phyloP scores from a whole-genome alignment of 1,140 invertebrate genomes.

The Liolophura sinensis region DNA sequence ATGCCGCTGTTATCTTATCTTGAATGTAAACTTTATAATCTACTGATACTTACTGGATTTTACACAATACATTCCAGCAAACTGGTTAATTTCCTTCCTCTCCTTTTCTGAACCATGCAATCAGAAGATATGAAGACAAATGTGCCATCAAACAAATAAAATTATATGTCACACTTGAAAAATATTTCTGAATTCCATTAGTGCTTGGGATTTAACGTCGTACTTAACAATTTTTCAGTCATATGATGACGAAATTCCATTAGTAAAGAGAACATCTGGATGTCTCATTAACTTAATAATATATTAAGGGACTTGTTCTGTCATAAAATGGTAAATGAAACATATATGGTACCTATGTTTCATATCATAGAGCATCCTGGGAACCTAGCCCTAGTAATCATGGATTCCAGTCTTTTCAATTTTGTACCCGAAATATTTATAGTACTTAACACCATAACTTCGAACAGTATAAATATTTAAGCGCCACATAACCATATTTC shows the following conservation, averaged over 20 bases:
- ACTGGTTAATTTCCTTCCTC: constrained; percentile 47
- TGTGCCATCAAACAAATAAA: background rate
- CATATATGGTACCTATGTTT: too few relatives aligned
- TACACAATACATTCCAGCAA: constrained; percentile 53
- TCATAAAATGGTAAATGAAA: background rate
- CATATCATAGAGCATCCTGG: too few relatives aligned
- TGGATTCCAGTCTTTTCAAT: too few relatives aligned
- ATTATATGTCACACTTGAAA: background rate
- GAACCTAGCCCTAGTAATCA: too few relatives aligned
- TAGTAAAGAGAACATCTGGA: too few relatives aligned
- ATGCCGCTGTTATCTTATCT: background rate
- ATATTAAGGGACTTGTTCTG: background rate
- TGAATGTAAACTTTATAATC: background rate
- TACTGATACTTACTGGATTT: constrained; percentile 48
- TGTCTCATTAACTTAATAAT: background rate
- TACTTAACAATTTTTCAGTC: too few relatives aligned
- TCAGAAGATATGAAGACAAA: background rate
- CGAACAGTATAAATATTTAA: too few relatives aligned
- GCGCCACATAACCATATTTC: too few relatives aligned
- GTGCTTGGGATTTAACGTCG: too few relatives aligned
- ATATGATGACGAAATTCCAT: too few relatives aligned
- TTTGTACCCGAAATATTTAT: too few relatives aligned
- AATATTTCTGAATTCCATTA: constrained; percentile 1
- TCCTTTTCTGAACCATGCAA: constrained; percentile 42
- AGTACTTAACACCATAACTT: too few relatives aligned